phyloP scores from a whole-genome alignment of 2,113 vertebrate species.

The Siniperca chuatsi region DNA sequence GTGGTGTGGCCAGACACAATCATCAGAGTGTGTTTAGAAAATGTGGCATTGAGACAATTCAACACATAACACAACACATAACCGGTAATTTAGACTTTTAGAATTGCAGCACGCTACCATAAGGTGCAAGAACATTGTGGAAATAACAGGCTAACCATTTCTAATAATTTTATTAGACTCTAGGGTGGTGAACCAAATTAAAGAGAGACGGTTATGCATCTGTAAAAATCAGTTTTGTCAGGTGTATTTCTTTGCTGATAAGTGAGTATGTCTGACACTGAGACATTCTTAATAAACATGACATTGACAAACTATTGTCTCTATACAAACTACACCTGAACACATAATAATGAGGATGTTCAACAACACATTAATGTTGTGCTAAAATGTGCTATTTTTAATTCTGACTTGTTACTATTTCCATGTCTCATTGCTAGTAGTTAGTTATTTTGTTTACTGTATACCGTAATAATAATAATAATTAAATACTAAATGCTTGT shows the following conservation, averaged over 20 bases:
- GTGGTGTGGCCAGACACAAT: background rate
- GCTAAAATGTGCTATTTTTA: background rate
- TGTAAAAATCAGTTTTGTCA: background rate
- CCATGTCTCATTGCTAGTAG: background rate
- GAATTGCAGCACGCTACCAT: background rate
- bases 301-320: background rate
- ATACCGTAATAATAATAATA: background rate
- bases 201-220: background rate
- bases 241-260: background rate
- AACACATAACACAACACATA: background rate
- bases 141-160: background rate
- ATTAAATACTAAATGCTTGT: slow-evolving; percentile 34
- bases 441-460: background rate
- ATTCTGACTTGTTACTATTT: background rate
- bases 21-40: background rate
- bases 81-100: background rate
- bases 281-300: background rate
- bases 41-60: background rate
- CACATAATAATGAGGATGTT: too few species aligned
- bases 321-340: background rate
- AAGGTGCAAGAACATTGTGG: background rate
- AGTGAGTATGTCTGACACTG: background rate
- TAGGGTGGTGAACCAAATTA: background rate
- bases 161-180: background rate
- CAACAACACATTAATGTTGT: too few species aligned